Percentiles rank a stretch among this genome's conserved stretches.
These are phyloP conservation scores for Druon quercuslanigerum DNA, from an alignment of 1,140 invertebrate genomes.

Conservation along the genomic window DNA sequence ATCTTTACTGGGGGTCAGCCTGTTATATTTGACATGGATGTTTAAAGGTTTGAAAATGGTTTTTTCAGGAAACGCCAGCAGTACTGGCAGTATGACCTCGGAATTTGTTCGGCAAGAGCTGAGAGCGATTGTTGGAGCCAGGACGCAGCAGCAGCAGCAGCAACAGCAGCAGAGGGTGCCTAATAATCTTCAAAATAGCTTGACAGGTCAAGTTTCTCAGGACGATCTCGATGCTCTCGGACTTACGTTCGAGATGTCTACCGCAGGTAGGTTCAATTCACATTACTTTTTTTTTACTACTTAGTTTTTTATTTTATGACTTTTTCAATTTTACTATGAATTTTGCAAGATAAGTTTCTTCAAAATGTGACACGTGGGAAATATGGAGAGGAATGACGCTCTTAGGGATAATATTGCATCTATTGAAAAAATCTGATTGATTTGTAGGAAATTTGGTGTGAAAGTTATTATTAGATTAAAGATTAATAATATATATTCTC, in stretches of 20 bases:
- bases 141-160: slow-evolving; percentile 81
- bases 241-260: slow-evolving; percentile 82
- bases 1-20: not conserved
- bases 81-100: slow-evolving; percentile 72
- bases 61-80: slow-evolving; percentile 67
- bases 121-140: slow-evolving; percentile 88
- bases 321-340: not conserved
- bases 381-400: not conserved
- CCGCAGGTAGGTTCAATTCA: slow-evolving; percentile 75
- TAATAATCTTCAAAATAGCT: slow-evolving; percentile 71
- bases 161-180: slow-evolving; percentile 74
- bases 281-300: not conserved
- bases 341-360: not conserved
- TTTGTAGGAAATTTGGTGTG: not conserved
- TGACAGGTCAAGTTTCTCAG: slow-evolving; percentile 74
- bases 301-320: slow-evolving; percentile 18
- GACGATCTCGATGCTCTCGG: slow-evolving; percentile 83
- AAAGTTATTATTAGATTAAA: not conserved
- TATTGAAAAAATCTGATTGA: not conserved
- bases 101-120: slow-evolving; percentile 94
- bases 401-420: not conserved
- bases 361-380: slow-evolving; percentile 12
- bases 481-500: not conserved
- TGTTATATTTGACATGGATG: slow-evolving; percentile 7
- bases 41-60: slow-evolving; percentile 5